These are phyloP conservation scores for Ancistrus triradiatus DNA, from an alignment of 2,113 vertebrate genomes.

Conservation along the genomic window DNA sequence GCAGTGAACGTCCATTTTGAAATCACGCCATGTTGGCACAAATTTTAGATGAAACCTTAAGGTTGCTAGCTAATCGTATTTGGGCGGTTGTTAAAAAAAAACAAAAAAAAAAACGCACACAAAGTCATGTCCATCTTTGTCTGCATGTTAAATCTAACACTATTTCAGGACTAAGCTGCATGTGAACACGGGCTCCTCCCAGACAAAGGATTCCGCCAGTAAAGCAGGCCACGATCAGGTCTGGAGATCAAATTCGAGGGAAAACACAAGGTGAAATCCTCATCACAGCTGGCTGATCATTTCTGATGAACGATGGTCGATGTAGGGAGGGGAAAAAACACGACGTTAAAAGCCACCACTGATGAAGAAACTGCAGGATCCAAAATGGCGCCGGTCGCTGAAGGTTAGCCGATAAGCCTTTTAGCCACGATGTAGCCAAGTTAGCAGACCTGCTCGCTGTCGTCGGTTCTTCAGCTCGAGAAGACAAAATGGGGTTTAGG, in stretches of 20 bases:
- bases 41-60: background rate
- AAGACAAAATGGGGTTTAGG: conserved; percentile 47
- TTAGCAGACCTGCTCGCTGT: conserved; percentile 38
- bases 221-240: background rate
- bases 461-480: conserved; percentile 49
- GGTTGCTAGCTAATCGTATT: background rate
- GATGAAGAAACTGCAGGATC: conserved; percentile 49
- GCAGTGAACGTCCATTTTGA: conserved; percentile 74
- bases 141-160: background rate
- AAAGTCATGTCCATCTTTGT: conserved; percentile 45
- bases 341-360: conserved; percentile 44
- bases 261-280: background rate
- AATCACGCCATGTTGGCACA: conserved; percentile 67
- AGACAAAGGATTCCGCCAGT: conserved; percentile 57
- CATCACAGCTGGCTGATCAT: background rate
- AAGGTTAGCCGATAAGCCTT: conserved; percentile 48
- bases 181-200: conserved; percentile 49
- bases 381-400: conserved; percentile 69
- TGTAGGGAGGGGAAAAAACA: background rate
- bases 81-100: background rate
- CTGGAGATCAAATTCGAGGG: background rate
- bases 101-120: conserved; percentile 49
- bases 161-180: conserved; percentile 13
- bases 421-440: conserved; percentile 47
- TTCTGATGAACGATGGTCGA: background rate